Percentiles rank a stretch among this genome's conserved stretches.
These are phyloP conservation scores for Acipenser transmontanus DNA, from an alignment of 2,797 vertebrate genomes.

Conservation along the genomic window DNA sequence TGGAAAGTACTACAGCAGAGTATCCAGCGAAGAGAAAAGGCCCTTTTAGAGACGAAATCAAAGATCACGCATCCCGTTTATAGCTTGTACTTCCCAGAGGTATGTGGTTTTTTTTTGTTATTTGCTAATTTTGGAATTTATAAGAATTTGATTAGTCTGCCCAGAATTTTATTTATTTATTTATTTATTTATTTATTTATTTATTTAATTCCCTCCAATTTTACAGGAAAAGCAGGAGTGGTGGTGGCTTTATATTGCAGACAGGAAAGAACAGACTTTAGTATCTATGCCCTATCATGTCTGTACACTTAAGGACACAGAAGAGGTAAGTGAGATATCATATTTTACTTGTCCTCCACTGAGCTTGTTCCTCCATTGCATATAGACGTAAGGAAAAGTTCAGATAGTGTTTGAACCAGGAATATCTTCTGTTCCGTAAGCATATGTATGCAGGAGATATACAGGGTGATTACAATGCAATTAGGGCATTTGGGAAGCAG, in stretches of 20 bases:
- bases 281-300: constrained; percentile 97
- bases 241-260: constrained; percentile 99
- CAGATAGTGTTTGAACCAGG: neutral
- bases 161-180: too few species aligned
- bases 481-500: too few species aligned
- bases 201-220: too few species aligned
- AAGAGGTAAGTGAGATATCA: constrained; percentile 71
- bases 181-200: too few species aligned
- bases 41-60: constrained; percentile 94
- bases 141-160: too few species aligned
- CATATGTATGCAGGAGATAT: neutral
- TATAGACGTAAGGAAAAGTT: neutral
- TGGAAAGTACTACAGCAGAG: constrained; percentile 97
- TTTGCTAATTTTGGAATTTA: constrained; percentile 31
- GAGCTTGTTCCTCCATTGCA: too few species aligned
- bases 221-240: constrained; percentile 92
- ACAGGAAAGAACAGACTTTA: constrained; percentile 86
- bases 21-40: constrained; percentile 90
- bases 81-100: constrained; percentile 91
- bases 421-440: neutral
- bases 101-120: constrained; percentile 27
- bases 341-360: too few species aligned
- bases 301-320: constrained; percentile 91
- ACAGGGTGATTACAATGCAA: too few species aligned
- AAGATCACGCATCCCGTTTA: constrained; percentile 95